Evolutionary conservation across 2,797 vertebrate genomes (phyloP).

Genomic region (Artibeus lituratus): DNA sequence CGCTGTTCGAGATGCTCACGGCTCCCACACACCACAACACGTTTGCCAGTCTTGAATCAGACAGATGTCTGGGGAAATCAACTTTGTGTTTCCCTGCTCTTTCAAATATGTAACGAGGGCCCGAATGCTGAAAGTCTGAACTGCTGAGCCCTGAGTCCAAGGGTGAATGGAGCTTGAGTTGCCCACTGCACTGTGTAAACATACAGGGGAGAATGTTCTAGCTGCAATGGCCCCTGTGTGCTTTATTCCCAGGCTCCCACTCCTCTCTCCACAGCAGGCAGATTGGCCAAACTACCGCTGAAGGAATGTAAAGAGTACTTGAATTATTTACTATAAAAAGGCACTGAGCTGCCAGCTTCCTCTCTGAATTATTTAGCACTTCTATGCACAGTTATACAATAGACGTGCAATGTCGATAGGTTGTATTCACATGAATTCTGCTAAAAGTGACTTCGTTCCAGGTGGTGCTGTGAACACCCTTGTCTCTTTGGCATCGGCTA

Average conservation of each 20-base stretch:
- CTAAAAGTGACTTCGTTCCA: not conserved
- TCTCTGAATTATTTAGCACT: conserved; percentile 37
- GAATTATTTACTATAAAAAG: conserved; percentile 55
- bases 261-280: not conserved
- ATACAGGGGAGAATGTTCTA: not conserved
- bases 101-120: not conserved
- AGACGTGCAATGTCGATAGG: not conserved
- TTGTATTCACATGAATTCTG: not conserved
- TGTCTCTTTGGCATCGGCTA: not conserved
- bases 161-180: rapidly evolving
- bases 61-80: not conserved
- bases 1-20: rapidly evolving
- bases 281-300: rapidly evolving
- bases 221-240: rapidly evolving
- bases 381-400: not conserved
- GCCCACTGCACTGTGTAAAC: not conserved
- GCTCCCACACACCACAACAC: not conserved
- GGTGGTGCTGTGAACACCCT: not conserved
- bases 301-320: not conserved
- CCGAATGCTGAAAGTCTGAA: not conserved
- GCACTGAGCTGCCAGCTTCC: not conserved
- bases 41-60: not conserved
- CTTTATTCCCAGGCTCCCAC: not conserved
- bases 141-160: not conserved
- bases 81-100: not conserved